These are phyloP conservation scores for Mimas tiliae DNA, from an alignment of 2,888 invertebrate genomes.

Conservation along the genomic window DNA sequence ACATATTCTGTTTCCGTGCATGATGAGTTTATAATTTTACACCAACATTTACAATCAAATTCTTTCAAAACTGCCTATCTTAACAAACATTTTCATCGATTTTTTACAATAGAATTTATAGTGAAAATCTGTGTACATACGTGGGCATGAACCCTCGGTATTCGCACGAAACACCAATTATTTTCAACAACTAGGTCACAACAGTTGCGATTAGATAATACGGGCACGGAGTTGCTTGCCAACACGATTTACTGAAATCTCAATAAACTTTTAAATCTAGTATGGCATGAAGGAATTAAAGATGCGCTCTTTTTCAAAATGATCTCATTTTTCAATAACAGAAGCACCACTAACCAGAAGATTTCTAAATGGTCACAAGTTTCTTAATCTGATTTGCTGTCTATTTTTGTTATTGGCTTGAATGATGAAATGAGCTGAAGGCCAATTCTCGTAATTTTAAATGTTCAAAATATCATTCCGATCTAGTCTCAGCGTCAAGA, in stretches of 20 bases:
- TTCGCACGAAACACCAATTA: constrained; percentile 18
- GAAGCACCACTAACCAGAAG: too few species aligned
- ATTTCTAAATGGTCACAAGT: too few species aligned
- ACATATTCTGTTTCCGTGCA: too few species aligned
- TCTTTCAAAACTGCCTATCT: background rate
- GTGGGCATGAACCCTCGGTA: background rate
- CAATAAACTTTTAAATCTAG: background rate
- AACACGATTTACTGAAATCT: background rate
- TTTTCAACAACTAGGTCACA: constrained; percentile 14
- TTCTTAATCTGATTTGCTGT: too few species aligned
- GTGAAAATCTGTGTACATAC: constrained; percentile 10
- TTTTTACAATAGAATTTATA: background rate
- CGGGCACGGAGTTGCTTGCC: background rate
- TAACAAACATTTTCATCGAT: background rate
- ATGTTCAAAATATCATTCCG: too few species aligned
- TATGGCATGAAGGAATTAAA: background rate
- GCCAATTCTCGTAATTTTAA: too few species aligned
- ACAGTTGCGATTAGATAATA: background rate
- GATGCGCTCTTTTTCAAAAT: background rate
- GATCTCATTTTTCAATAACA: too few species aligned
- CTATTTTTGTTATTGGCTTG: too few species aligned
- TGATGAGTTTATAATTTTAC: too few species aligned
- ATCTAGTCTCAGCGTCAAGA: too few species aligned
- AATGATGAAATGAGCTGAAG: too few species aligned
- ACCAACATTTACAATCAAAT: background rate